Evolutionary conservation across 2,888 invertebrate genomes (phyloP), one percentile per base, ranked within the genome.

Genomic region (Epinotia nisella): DNA sequence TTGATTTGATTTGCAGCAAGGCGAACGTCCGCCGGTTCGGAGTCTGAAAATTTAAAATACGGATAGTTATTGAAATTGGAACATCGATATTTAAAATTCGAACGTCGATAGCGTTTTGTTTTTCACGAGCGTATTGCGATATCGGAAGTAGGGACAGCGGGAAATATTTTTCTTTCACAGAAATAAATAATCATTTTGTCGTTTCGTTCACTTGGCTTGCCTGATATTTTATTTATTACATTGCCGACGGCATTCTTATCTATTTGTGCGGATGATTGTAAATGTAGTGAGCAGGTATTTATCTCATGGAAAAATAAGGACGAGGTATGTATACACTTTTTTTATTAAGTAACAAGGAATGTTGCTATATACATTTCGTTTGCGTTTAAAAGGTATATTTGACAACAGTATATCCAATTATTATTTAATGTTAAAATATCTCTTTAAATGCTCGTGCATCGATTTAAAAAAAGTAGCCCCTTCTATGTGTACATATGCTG

Each of bases 1-100:
- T 83, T 82, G 80, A 82, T 85, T 87, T 82, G 83, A 85, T 86
- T 79, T 81, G 78, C 77, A 77, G 76, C 80, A 77, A 79, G 75
- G 76, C 71, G 58, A 24, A 75, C 75, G 75, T 73, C 77, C 71
- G 79, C 75, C 80, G 75, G 78, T 81, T 49, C 60, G 10, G 60
- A 41, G 41, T 67, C 59, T 19, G 39, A 51, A 65, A 55, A 62
- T 67, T 64, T 51, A 24, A 62, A 62, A 60, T 62, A 7, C 77
- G 77, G 74, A 70, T 73, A 49, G 62, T 74, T 68, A 35, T 24
- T 11, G 29, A 49, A 49, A 70, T 65, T 65, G 17, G 45, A 61
- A 56, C 55, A 35, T 55, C 56, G 61, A 62, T 60, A 60, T 72
- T 72, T 62, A 49, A 72, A 68, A 51, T 72, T 56, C 41, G 67